Percentiles rank a stretch among this genome's conserved stretches.
phyloP scores from a whole-genome alignment of 2,797 vertebrate species.

The Crenichthys baileyi region DNA sequence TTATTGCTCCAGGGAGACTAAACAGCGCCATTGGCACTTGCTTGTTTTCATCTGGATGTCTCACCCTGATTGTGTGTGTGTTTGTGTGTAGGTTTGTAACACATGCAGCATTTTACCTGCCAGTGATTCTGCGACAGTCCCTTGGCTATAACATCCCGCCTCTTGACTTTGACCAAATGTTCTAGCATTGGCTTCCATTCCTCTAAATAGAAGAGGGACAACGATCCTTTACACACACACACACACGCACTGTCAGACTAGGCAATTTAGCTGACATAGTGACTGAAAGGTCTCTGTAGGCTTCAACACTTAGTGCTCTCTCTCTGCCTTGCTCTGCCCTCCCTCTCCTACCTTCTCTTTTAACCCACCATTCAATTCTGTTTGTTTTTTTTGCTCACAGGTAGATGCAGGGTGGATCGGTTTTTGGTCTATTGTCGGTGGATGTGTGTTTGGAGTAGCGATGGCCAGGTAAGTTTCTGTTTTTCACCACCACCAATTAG shows the following conservation, averaged over 20 bases:
- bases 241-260: neutral
- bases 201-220: constrained; percentile 36
- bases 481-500: too few species aligned
- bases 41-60: constrained; percentile 28
- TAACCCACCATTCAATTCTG: neutral
- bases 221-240: constrained; percentile 7
- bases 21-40: constrained; percentile 44
- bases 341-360: constrained; percentile 3
- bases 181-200: constrained; percentile 21
- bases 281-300: constrained; percentile 53
- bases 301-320: constrained; percentile 29
- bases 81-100: constrained; percentile 6
- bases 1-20: constrained; percentile 47
- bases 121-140: constrained; percentile 43
- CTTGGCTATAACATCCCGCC: constrained; percentile 19
- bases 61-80: constrained; percentile 34
- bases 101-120: constrained; percentile 14
- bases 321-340: constrained; percentile 21
- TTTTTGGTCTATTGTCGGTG: constrained; percentile 96
- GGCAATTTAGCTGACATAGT: constrained; percentile 24
- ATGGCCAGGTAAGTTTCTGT: constrained; percentile 88
- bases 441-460: constrained; percentile 94
- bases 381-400: constrained; percentile 69
- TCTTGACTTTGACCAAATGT: constrained; percentile 34
- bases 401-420: constrained; percentile 98